Evolutionary conservation across 2,888 invertebrate species (phyloP).

Genomic region (Heliconius erato): DNA sequence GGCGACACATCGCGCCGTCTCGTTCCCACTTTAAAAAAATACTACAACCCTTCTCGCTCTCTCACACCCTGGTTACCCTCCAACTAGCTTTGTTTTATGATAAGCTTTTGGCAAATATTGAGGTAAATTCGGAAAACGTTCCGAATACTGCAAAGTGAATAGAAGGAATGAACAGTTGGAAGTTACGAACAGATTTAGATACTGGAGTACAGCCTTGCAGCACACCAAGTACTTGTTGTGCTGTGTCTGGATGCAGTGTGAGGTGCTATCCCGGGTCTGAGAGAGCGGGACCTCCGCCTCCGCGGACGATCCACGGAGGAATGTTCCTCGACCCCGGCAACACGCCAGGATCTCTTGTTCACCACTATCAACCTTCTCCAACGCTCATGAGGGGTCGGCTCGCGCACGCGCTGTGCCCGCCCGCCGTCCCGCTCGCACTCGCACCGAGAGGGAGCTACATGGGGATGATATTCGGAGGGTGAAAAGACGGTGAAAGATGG

Average conservation of each 20-base stretch:
- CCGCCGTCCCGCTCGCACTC: conserved; percentile 67
- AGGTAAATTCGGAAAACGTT: conserved; percentile 17
- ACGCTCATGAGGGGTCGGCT: conserved; percentile 79
- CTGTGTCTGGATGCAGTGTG: conserved; percentile 58
- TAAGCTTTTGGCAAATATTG: conserved; percentile 37
- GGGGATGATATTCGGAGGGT: conserved; percentile 84
- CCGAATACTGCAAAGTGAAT: conserved; percentile 1
- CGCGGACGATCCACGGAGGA: conserved; percentile 83
- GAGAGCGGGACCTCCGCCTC: conserved; percentile 84
- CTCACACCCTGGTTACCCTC: conserved; percentile 75
- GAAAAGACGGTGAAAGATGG: conserved; percentile 84
- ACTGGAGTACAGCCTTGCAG: conserved; percentile 38
- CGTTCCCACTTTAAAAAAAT: conserved; percentile 82
- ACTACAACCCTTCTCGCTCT: conserved; percentile 77
- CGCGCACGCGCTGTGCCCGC: conserved; percentile 76
- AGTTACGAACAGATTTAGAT: conserved; percentile 29
- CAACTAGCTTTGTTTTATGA: conserved; percentile 44
- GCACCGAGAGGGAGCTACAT: conserved; percentile 67
- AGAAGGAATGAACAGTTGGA: conserved; percentile 27
- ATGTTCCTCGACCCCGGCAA: conserved; percentile 77
- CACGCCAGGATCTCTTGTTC: conserved; percentile 78
- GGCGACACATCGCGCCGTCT: conserved; percentile 79
- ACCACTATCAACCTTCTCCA: conserved; percentile 77
- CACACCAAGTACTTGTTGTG: conserved; percentile 36
- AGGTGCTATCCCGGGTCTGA: conserved; percentile 70